phyloP scores from a whole-genome alignment of 2,797 vertebrate species.

The Synanceia verrucosa region DNA sequence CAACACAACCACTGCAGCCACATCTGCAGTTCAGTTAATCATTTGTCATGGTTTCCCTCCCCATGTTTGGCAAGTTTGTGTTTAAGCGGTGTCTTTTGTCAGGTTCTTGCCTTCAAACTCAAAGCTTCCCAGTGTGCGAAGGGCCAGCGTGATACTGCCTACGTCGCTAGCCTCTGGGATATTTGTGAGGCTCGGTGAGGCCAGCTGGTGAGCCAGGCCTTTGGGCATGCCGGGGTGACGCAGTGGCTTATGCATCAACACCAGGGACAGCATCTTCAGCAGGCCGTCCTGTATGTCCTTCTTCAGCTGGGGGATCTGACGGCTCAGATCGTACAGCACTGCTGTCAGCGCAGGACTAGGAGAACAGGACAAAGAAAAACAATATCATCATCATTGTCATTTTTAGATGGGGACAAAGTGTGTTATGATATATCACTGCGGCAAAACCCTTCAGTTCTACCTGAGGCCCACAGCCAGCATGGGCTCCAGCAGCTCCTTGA shows the following conservation, averaged over 20 bases:
- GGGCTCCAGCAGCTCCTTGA: slow-evolving; percentile 97
- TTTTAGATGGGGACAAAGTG: not conserved
- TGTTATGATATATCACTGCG: not conserved
- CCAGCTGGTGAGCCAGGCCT: slow-evolving; percentile 94
- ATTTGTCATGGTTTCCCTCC: not conserved
- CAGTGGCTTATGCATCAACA: slow-evolving; percentile 97
- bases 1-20: not conserved
- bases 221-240: slow-evolving; percentile 98
- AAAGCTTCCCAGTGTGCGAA: slow-evolving; percentile 96
- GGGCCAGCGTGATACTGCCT: slow-evolving; percentile 95
- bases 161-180: slow-evolving; percentile 96
- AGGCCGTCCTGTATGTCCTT: slow-evolving; percentile 99
- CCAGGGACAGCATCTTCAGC: slow-evolving; percentile 97
- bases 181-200: slow-evolving; percentile 96
- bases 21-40: not conserved
- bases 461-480: slow-evolving; percentile 98
- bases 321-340: slow-evolving; percentile 96
- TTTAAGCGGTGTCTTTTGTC: not conserved
- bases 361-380: not conserved
- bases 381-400: not conserved
- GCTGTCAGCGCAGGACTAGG: slow-evolving; percentile 94
- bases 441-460: slow-evolving; percentile 63
- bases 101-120: slow-evolving; percentile 94
- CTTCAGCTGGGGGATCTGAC: slow-evolving; percentile 97
- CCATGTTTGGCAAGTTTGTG: not conserved